Percentiles rank a stretch among this genome's conserved stretches.
These are phyloP conservation scores for Aeoliscus strigatus DNA, from an alignment of 2,797 vertebrate species.

Conservation along the genomic window DNA sequence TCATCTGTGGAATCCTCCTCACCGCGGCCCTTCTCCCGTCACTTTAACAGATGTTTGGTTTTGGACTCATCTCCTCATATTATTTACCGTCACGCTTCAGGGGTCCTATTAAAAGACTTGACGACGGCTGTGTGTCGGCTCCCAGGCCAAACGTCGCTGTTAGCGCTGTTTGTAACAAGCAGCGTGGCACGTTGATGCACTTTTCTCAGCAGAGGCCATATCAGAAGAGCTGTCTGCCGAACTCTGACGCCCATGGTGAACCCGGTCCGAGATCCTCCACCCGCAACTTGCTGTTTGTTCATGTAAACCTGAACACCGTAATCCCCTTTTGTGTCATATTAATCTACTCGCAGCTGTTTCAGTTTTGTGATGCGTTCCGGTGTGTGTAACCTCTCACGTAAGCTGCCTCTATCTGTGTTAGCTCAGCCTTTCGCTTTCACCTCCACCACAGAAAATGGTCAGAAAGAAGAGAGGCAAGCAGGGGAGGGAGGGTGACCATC, in stretches of 20 bases:
- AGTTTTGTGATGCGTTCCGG: conserved; percentile 63
- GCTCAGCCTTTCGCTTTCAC: conserved; percentile 66
- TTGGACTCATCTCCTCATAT: conserved; percentile 83
- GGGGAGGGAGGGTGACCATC: conserved; percentile 80
- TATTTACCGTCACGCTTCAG: conserved; percentile 85
- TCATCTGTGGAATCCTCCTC: conserved; percentile 75
- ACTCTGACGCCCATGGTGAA: too few species aligned
- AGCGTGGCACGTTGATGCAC: conserved; percentile 20
- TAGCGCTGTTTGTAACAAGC: conserved; percentile 27
- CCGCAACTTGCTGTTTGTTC: conserved; percentile 66
- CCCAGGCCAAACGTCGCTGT: conserved; percentile 41
- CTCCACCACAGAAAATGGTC: conserved; percentile 48
- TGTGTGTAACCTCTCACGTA: conserved; percentile 63
- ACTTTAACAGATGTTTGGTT: conserved; percentile 97
- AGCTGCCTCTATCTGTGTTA: conserved; percentile 75
- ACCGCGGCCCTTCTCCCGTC: conserved; percentile 81
- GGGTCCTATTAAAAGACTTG: conserved; percentile 85
- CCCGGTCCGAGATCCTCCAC: too few species aligned
- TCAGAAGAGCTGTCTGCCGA: too few species aligned
- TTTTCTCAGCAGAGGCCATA: too few species aligned
- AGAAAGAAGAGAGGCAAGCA: conserved; percentile 40
- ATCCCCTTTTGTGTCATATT: conserved; percentile 70
- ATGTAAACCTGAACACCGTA: conserved; percentile 59
- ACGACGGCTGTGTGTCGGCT: conserved; percentile 56
- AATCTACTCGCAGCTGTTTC: conserved; percentile 67